These are phyloP conservation scores for Homarus gammarus DNA, from an alignment of 2,888 invertebrate genomes.

Conservation along the genomic window DNA sequence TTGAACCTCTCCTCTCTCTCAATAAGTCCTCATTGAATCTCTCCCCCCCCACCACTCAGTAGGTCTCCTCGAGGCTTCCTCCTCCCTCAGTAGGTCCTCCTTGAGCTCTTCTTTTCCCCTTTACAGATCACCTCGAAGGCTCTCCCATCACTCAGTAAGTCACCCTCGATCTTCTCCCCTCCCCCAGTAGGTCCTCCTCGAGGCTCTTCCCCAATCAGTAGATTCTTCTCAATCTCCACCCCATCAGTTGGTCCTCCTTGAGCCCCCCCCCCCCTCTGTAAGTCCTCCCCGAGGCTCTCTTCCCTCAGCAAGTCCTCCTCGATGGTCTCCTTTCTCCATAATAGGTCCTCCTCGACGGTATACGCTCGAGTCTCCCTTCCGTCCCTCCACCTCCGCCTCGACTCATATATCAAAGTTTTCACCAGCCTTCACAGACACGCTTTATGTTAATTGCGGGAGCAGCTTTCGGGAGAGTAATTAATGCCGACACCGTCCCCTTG, in stretches of 20 bases:
- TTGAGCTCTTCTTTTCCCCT: not conserved
- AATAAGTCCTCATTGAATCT: too few relatives aligned
- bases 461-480: conserved; percentile 65
- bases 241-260: too few relatives aligned
- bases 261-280: not conserved
- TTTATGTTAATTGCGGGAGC: conserved; percentile 68
- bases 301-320: not conserved
- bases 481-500: conserved; percentile 43
- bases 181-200: not conserved
- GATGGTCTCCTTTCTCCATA: not conserved
- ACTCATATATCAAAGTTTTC: conserved; percentile 68
- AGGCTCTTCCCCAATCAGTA: not conserved
- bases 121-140: too few relatives aligned
- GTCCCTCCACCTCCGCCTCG: not conserved
- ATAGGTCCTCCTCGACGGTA: not conserved
- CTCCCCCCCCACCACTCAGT: too few relatives aligned
- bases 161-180: not conserved
- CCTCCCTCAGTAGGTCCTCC: not conserved
- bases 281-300: not conserved
- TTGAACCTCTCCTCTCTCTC: not conserved
- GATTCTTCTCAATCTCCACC: not conserved
- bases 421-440: conserved; percentile 54
- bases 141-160: not conserved
- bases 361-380: not conserved
- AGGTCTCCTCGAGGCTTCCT: too few relatives aligned